These are phyloP conservation scores for Drosophila pseudoananassae DNA, from an alignment of 1,140 invertebrate genomes.

Conservation along the genomic window DNA sequence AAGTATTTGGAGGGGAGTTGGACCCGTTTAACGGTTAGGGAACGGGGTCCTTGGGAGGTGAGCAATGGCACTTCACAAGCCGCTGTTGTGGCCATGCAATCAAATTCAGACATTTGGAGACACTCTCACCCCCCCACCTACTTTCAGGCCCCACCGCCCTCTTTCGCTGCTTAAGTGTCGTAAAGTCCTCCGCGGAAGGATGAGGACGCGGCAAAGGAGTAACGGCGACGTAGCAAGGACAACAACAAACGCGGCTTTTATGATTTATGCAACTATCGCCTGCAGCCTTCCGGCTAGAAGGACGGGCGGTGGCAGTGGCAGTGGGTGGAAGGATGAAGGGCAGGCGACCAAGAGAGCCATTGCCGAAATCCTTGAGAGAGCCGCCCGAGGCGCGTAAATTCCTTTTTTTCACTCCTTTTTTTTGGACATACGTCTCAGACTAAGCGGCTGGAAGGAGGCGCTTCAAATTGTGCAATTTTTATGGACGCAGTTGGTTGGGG, in stretches of 20 bases:
- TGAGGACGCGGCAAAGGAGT: not conserved
- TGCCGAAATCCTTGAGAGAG: constrained; percentile 76
- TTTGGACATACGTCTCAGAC: constrained; percentile 63
- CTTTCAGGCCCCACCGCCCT: not conserved
- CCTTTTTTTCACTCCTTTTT: constrained; percentile 31
- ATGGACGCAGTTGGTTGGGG: constrained; percentile 23
- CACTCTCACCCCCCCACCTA: constrained; percentile 13
- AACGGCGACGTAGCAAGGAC: constrained; percentile 24
- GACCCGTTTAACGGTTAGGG: constrained; percentile 7
- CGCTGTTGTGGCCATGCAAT: constrained; percentile 71
- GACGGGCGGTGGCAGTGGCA: not conserved
- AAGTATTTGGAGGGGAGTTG: constrained; percentile 41
- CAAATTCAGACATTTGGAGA: constrained; percentile 77
- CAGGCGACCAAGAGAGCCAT: constrained; percentile 38
- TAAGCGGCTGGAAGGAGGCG: constrained; percentile 38
- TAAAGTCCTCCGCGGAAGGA: constrained; percentile 65
- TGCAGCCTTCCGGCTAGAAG: constrained; percentile 47
- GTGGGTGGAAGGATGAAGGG: not conserved
- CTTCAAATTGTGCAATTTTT: constrained; percentile 81
- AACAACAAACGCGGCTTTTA: constrained; percentile 62
- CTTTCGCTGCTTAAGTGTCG: constrained; percentile 71
- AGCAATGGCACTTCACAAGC: constrained; percentile 24
- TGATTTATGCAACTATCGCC: constrained; percentile 82
- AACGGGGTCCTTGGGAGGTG: constrained; percentile 1
- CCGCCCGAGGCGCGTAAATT: constrained; percentile 45